A percentile compares a stretch with the other conserved stretches of the same genome.
These are phyloP conservation scores for Acipenser oxyrinchus DNA, from an alignment of 2,797 vertebrate species.

Conservation along the genomic window DNA sequence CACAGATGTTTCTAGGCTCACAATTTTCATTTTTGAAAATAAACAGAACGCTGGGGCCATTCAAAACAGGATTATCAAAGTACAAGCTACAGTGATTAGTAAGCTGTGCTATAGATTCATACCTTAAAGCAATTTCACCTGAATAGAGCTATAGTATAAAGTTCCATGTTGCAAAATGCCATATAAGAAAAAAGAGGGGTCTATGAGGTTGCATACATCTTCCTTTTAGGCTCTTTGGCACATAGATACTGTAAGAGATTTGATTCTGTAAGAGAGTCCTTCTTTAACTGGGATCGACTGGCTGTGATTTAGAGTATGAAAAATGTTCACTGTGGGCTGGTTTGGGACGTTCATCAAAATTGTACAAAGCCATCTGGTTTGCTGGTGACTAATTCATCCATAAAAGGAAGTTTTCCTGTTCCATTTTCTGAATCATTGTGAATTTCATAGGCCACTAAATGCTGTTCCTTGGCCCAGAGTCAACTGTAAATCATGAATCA, in stretches of 20 bases:
- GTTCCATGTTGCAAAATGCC: no score
- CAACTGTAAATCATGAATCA: background rate
- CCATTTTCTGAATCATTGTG: background rate
- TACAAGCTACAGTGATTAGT: constrained; percentile 22
- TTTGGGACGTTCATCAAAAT: background rate
- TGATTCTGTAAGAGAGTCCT: background rate
- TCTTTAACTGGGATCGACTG: background rate
- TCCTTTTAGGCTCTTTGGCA: no score
- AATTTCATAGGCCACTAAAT: background rate
- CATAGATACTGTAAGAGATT: background rate
- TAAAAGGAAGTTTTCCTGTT: background rate
- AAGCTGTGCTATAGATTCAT: no score
- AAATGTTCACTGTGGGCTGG: background rate
- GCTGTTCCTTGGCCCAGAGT: background rate
- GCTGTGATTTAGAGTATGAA: constrained; percentile 1
- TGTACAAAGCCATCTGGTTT: background rate
- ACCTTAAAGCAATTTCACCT: no score
- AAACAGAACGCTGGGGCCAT: constrained; percentile 44
- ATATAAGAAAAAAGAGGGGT: no score
- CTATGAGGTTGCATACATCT: no score
- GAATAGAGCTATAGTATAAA: no score
- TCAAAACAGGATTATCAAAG: constrained; percentile 48
- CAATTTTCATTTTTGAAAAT: constrained; percentile 35
- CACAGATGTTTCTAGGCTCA: constrained; percentile 44
- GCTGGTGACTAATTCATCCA: background rate